Conservation (phyloP, 2,888 invertebrate species). For the Diplolepis rosae region DNA sequence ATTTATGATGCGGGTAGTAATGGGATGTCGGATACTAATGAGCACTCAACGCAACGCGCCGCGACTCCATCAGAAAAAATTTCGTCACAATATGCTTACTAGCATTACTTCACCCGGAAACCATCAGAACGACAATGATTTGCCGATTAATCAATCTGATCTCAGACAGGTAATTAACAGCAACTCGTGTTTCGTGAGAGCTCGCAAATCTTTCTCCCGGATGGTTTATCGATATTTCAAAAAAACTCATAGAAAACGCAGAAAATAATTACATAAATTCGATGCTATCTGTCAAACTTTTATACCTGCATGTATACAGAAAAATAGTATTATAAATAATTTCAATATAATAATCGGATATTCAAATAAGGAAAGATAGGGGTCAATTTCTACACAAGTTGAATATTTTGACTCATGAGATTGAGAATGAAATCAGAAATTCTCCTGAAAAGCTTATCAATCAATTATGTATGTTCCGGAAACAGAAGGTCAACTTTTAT, state of each 20-base stretch:
- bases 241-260: neutral
- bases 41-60: slow-evolving; percentile 60
- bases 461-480: slow-evolving; percentile 15
- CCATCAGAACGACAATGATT: slow-evolving; percentile 29
- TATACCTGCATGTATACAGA: too few species aligned
- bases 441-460: slow-evolving; percentile 40
- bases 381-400: too few species aligned
- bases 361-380: too few species aligned
- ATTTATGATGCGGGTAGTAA: slow-evolving; percentile 67
- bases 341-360: too few species aligned
- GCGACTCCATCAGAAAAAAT: slow-evolving; percentile 38
- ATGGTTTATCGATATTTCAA: neutral
- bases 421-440: slow-evolving; percentile 40
- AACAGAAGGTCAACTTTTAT: slow-evolving; percentile 38
- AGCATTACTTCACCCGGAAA: slow-evolving; percentile 40
- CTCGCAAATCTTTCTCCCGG: neutral
- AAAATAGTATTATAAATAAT: too few species aligned
- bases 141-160: slow-evolving; percentile 49
- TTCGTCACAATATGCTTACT: neutral
- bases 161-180: slow-evolving; percentile 40
- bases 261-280: too few species aligned
- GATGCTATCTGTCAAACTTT: too few species aligned
- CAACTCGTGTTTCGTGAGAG: neutral
- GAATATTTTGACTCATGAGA: too few species aligned
- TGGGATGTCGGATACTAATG: slow-evolving; percentile 70